Conservation (phyloP, 2,113 vertebrate genomes). For the Cryptomyrus ogoouensis region DNA sequence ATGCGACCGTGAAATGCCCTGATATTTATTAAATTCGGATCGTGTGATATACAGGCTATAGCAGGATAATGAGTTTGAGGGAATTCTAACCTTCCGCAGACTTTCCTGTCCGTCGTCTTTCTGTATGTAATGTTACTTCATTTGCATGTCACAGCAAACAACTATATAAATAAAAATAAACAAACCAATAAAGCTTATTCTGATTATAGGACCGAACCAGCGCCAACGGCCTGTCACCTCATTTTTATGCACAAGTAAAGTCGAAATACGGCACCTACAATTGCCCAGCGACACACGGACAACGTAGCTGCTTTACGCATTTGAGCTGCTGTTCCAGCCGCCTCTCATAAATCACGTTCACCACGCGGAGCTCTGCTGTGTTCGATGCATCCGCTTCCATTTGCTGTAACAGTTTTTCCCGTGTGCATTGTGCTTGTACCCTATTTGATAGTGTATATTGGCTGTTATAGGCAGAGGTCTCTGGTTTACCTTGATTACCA, state of each 20-base stretch:
- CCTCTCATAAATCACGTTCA: background rate
- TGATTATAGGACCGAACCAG: background rate
- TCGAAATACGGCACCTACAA: background rate
- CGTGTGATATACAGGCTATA: background rate
- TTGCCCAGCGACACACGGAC: background rate
- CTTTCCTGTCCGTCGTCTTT: background rate
- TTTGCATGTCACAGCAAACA: background rate
- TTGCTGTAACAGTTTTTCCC: background rate
- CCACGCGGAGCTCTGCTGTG: background rate
- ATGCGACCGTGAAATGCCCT: background rate
- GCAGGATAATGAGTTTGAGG: background rate
- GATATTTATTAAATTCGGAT: background rate
- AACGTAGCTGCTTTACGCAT: background rate
- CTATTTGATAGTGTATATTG: background rate
- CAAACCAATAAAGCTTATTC: background rate
- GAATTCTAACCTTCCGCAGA: background rate
- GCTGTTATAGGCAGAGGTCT: background rate
- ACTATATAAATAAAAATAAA: background rate
- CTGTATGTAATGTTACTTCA: background rate
- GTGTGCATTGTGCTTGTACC: background rate
- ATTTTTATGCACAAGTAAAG: background rate
- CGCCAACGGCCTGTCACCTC: background rate
- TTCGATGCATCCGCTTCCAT: background rate
- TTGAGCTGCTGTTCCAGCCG: background rate
- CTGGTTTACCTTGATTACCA: conserved; percentile 5